Conservation (phyloP, 2,113 vertebrate genomes). For the Pomatorhinus ruficollis region DNA sequence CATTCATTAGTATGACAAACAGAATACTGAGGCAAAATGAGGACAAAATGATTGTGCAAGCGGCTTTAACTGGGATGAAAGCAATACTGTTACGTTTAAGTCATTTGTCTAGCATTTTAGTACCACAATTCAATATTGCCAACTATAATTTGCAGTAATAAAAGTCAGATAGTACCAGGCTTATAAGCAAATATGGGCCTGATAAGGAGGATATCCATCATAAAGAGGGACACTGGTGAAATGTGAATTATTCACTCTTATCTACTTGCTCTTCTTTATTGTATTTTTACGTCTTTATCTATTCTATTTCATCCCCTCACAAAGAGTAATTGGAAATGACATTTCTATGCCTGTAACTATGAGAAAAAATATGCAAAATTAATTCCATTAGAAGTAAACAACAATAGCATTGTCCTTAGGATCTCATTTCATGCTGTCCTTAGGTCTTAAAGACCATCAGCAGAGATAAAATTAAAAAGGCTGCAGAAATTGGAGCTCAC, state of each 20-base stretch:
- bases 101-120: not conserved
- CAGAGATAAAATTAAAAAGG: not conserved
- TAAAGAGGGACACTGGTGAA: not conserved
- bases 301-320: not conserved
- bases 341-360: not conserved
- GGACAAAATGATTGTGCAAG: not conserved
- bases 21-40: not conserved
- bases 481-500: not conserved
- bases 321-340: not conserved
- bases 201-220: not conserved
- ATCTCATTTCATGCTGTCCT: not conserved
- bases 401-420: not conserved
- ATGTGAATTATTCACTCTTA: conserved; percentile 13
- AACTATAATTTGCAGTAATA: not conserved
- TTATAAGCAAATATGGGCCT: not conserved
- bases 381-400: conserved; percentile 1
- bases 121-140: not conserved
- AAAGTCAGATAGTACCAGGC: not conserved
- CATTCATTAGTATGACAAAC: not conserved
- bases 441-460: not conserved
- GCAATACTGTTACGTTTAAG: not conserved
- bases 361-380: not conserved
- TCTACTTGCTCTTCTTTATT: not conserved
- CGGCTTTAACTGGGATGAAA: not conserved
- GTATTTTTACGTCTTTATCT: conserved; percentile 1